Base-by-base conservation (phyloP, 1,140 invertebrate genomes). In the Pogonomyrmex californicus region DNA sequence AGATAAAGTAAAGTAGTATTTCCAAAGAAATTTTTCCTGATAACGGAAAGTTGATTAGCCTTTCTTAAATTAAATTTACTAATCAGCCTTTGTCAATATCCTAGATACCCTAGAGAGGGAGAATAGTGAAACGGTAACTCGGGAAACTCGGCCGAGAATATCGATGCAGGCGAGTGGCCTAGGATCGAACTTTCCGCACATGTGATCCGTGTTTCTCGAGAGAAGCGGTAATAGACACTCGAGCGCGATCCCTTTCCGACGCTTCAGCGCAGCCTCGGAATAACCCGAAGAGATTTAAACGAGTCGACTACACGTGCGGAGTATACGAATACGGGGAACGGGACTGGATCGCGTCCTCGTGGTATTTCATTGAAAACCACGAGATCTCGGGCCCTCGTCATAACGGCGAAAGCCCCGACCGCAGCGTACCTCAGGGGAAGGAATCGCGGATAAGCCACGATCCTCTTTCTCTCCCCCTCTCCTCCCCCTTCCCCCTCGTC, bases 291-390 rank as follows among this genome's bases (percentile, higher is more conserved):
- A 85, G 82, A 85, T 77, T 77, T 85, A 78, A 65, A 78, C 82
- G 75, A 78, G 58, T 79, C 62, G 82, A 41, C 41, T 63, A 44
- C 60, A 85, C 82, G 36, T 58, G 33, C 47, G 10, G 73, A n/a
- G 60, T 33, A 49, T 49, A 63, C 7, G 58, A 49, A 51, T 10
- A 23, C 23, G 60, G 14, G 17, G 4, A 17, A 58, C n/a, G 44
- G 33, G 62, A 47, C 47, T 63, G 14, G 79, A 71, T 68, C 23
- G 51, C 23, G 17, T 36, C 51, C 47, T 66, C 68, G 68, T 60
- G 68, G 41, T 73, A 83, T 83, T 83, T 83, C 68, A 83, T 83
- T 83, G 79, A 83, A 83, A 83, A 62, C 54, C 79, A 47, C 66
- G 79, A 23, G 23, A 63, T 14, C 44, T 56, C 12, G 23, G 47